Base-by-base conservation (phyloP, 2,113 vertebrate species). In the Charina bottae region DNA sequence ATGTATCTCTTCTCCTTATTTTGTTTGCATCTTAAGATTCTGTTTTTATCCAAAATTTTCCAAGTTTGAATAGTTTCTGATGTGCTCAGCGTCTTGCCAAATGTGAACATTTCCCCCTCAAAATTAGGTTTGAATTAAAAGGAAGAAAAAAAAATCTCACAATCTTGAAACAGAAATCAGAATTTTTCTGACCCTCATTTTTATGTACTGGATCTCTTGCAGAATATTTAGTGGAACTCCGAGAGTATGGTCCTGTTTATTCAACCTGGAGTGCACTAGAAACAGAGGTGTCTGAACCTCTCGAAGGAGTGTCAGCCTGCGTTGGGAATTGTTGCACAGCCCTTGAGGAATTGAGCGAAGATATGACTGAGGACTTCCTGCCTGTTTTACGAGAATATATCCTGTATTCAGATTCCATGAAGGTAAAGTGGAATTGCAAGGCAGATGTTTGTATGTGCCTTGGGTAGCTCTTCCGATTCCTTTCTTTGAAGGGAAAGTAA, bases 321-420 rank as follows among this genome's bases (percentile, higher is more conserved):
- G 95, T 99, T 42, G 97, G 98, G 0, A 98, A 97, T 83, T 99
- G 98, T 95, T 98, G 98, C 19, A 95, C 97, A 0, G 98, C 98
- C 13, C 96, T 99, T 96, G 99, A 99, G 88, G 99, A 99, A 59
- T 98, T 98, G 89, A 99, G 98, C 0, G 98, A 99, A 72, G 98
- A 98, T 94, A 99, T 99, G 98, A 98, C 98, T 2, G 98, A 99
- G 92, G 99, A 99, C 93, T 98, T 99, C 88, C 97, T 99, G 83
- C 99, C 99, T 4, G 99, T 99, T 1, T 98, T 99, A 85, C 97
- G 98, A 95, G 99, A 99, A 93, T 99, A 99, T 62, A 97, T 98
- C 59, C 96, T 99, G 83, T 99, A 99, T 94, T 98, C 99, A 0
- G 99, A 99, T 88, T 99, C 98, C 9, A 99, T 99, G 99, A 99